Conservation (phyloP, 1,140 invertebrate genomes). For the Zaprionus camerounensis region DNA sequence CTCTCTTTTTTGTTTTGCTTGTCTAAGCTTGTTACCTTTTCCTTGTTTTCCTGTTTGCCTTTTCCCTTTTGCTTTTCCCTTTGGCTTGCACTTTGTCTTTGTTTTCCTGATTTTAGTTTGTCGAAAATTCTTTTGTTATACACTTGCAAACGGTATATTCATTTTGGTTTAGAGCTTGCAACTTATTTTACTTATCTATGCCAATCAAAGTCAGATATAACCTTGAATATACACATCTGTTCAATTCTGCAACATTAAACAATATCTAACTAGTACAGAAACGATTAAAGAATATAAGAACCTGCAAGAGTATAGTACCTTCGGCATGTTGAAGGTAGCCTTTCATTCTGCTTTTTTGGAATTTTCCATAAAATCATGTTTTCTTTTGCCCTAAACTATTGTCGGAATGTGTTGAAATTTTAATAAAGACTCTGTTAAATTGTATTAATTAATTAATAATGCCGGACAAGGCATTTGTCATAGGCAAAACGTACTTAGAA, state of each 20-base stretch:
- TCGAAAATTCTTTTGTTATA: background rate
- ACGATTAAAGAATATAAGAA: accelerated
- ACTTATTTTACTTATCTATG: accelerated
- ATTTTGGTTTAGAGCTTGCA: too few species aligned
- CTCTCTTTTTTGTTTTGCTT: conserved; percentile 1
- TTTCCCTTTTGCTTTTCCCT: background rate
- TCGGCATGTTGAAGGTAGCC: too few species aligned
- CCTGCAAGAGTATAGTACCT: too few species aligned
- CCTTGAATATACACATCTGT: too few species aligned
- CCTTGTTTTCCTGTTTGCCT: background rate
- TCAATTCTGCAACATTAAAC: too few species aligned
- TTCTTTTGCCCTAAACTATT: conserved; percentile 27
- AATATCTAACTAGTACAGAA: too few species aligned
- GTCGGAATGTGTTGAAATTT: conserved; percentile 11
- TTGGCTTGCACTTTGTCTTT: background rate
- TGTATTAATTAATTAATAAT: conserved; percentile 54
- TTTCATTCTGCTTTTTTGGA: background rate
- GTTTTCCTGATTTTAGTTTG: background rate
- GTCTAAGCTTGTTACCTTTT: background rate
- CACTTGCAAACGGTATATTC: too few species aligned
- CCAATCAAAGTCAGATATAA: too few species aligned
- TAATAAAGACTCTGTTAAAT: conserved; percentile 36
- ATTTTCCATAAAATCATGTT: background rate
- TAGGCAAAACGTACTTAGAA: background rate
- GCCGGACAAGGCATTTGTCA: conserved; percentile 1